These are phyloP conservation scores for Protonemura montana DNA, from an alignment of 2,888 invertebrate species.

Conservation along the genomic window DNA sequence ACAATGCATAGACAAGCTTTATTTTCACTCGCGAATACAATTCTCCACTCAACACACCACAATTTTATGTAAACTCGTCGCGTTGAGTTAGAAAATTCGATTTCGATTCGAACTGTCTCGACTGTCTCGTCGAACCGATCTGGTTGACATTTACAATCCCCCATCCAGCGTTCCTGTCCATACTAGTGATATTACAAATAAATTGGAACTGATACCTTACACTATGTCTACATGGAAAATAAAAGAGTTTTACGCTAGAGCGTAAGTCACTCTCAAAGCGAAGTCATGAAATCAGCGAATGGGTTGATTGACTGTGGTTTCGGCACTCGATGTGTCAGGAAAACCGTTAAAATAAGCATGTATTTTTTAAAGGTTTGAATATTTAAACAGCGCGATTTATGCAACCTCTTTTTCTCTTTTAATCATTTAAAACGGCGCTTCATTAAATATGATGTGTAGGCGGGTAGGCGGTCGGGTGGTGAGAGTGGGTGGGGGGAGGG, in stretches of 20 bases:
- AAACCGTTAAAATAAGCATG: not conserved
- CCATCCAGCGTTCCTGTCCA: not conserved
- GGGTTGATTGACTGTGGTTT: not conserved
- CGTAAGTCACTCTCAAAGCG: no score
- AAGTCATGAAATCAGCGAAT: not conserved
- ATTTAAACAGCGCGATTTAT: not conserved
- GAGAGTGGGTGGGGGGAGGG: no score
- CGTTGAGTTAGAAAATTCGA: constrained; percentile 49
- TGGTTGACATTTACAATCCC: constrained; percentile 15
- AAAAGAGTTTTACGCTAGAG: not conserved
- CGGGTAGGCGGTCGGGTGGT: not conserved
- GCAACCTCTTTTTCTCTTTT: not conserved
- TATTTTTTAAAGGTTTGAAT: not conserved
- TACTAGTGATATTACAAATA: constrained; percentile 31
- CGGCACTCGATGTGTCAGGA: not conserved
- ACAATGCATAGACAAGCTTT: constrained; percentile 46
- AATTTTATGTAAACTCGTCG: constrained; percentile 48
- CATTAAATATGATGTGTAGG: not conserved
- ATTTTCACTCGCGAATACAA: constrained; percentile 32
- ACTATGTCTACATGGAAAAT: not conserved
- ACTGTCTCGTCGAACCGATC: constrained; percentile 24
- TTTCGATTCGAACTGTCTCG: constrained; percentile 45
- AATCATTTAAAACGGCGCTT: not conserved
- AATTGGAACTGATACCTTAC: constrained; percentile 20
- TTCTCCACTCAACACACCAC: constrained; percentile 32